Evolutionary conservation across 1,140 invertebrate genomes (phyloP).

Genomic region (Drosophila ficusphila): DNA sequence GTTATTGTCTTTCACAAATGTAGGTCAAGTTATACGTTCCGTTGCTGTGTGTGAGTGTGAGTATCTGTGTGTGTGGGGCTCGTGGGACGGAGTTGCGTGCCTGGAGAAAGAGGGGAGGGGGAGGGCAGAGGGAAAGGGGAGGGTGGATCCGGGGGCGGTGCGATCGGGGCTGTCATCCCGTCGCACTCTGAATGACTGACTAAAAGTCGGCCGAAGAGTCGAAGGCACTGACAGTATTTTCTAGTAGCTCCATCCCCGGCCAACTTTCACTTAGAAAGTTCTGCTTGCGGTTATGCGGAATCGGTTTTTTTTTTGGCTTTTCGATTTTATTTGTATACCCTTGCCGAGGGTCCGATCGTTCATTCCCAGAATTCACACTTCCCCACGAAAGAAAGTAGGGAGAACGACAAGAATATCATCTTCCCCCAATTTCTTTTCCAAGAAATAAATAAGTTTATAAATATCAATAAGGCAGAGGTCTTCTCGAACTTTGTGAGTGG

Average conservation of each 20-base stretch:
- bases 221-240: constrained; percentile 56
- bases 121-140: constrained; percentile 1
- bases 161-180: constrained; percentile 24
- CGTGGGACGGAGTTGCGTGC: constrained; percentile 54
- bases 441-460: no score
- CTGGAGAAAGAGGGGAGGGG: constrained; percentile 16
- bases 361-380: constrained; percentile 9
- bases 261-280: constrained; percentile 82
- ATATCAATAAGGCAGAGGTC: no score
- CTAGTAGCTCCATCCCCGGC: constrained; percentile 66
- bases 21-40: constrained; percentile 76
- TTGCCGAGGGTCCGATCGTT: constrained; percentile 10
- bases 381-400: background rate
- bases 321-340: constrained; percentile 37
- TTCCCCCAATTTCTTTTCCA: no score
- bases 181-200: constrained; percentile 43
- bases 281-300: constrained; percentile 68
- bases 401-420: background rate
- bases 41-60: constrained; percentile 32
- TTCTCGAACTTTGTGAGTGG: no score
- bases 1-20: constrained; percentile 79
- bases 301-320: constrained; percentile 33
- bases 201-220: constrained; percentile 39
- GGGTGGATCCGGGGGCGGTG: constrained; percentile 1
- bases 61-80: constrained; percentile 51